Evolutionary conservation across 2,113 vertebrate species (phyloP).

Genomic region (Hipposideros armiger): DNA sequence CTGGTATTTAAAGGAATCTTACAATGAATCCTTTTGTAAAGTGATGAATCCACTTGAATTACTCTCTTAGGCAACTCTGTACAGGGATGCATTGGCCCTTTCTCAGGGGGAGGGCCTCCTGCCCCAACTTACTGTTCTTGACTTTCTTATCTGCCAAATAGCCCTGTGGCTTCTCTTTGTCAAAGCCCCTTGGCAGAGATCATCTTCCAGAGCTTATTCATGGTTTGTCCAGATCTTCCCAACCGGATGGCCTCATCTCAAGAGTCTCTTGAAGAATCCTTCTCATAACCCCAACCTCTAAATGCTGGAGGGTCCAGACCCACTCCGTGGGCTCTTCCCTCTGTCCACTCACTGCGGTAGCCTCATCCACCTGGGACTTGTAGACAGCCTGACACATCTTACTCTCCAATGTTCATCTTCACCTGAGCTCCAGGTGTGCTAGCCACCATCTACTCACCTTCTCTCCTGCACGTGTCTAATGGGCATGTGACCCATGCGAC

Average conservation of each 20-base stretch:
- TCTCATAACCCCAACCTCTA: neutral
- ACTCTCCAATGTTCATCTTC: too few relatives aligned
- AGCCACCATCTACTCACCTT: neutral
- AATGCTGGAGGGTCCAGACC: neutral
- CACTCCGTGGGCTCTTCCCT: neutral
- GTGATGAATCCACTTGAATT: neutral
- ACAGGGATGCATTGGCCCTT: too few relatives aligned
- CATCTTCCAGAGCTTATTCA: neutral
- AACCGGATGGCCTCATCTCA: neutral
- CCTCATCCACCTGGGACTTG: neutral
- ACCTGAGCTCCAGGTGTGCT: neutral
- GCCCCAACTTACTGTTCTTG: neutral
- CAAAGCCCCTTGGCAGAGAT: neutral
- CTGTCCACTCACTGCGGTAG: neutral
- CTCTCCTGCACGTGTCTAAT: accelerated
- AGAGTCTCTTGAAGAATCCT: neutral
- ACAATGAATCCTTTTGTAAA: neutral
- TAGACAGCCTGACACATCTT: neutral
- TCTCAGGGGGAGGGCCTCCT: neutral
- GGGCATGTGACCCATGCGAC: too few relatives aligned
- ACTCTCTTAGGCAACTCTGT: neutral
- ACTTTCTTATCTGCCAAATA: neutral
- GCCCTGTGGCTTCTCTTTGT: neutral
- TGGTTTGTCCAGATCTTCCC: neutral
- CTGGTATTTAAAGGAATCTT: neutral